phyloP scores from a whole-genome alignment of 2,888 invertebrate species.

The Lycaena phlaeas region DNA sequence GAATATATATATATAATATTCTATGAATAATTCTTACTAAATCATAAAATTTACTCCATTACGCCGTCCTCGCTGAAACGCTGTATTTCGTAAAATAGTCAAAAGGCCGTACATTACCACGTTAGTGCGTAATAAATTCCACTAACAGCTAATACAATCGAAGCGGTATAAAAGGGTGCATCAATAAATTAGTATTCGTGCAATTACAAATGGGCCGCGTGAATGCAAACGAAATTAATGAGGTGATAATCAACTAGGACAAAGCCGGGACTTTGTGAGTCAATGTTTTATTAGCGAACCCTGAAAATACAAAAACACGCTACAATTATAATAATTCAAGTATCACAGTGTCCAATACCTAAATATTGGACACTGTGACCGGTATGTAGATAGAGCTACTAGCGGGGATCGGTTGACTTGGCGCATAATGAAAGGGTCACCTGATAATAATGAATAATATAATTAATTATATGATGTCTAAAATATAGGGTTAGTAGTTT shows the following conservation, averaged over 20 bases:
- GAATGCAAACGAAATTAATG: conserved; percentile 11
- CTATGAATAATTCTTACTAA: too few relatives aligned
- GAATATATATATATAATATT: too few relatives aligned
- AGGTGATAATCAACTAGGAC: conserved; percentile 10
- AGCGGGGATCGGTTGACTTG: too few relatives aligned
- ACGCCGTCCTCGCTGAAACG: not conserved
- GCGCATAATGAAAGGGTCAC: too few relatives aligned
- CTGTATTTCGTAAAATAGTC: not conserved
- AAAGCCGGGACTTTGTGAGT: conserved; percentile 8
- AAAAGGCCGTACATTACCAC: conserved; percentile 1
- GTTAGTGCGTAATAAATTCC: conserved; percentile 7
- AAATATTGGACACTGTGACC: not conserved
- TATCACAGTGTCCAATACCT: too few relatives aligned
- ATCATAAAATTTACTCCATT: not conserved
- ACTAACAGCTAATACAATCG: conserved; percentile 9
- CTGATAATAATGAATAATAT: too few relatives aligned
- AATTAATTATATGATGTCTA: too few relatives aligned
- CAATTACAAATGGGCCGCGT: conserved; percentile 10
- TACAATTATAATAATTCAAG: not conserved
- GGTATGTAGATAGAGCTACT: not conserved
- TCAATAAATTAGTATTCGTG: conserved; percentile 12
- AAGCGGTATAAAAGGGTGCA: conserved; percentile 7
- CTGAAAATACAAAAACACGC: not conserved
- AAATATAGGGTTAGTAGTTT: too few relatives aligned
- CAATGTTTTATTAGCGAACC: conserved; percentile 5